Base-by-base conservation (phyloP, 2,888 invertebrate genomes). In the Drosophila pseudotakahashii region DNA sequence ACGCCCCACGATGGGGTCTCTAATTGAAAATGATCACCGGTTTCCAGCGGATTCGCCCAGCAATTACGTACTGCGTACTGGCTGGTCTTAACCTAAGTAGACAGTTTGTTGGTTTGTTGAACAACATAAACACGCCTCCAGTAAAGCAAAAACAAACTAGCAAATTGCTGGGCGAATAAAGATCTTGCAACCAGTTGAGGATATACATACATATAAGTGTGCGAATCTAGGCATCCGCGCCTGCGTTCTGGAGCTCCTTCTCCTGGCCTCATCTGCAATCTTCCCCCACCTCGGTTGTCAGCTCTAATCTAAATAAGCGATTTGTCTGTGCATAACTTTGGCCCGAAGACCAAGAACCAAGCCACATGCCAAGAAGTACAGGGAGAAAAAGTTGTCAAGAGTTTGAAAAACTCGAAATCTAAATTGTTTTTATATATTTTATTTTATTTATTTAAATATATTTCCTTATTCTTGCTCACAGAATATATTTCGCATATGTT, bases 301-400 rank as follows among this genome's bases (percentile, higher is more conserved):
- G 59, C 54, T 81, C 63, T 74, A 83, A 88, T 88, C 88, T 87
- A 81, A 87, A 78, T 81, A 82, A 78, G 83, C 85, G 81, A 88
- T 81, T 85, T 78, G 79, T 77, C 85, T 79, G 76, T 58, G 66
- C 82, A 79, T 87, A 85, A 85, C 79, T 83, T 59, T 53, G 42
- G 61, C 58, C 69, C 62, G 42, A 62, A 62, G 62, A 36, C 41
- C 60, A 60, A 60, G 62, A 60, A 26, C 7, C 47, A 23, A 62
- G 60, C 23, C 47, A 26, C 60, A 59, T 26, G 60, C 60, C 60
- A 41, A 16, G 32, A 26, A 48, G 10, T 16, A 10, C 62, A 48
- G 34, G 34, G 26, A 7, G 3, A 42, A 10, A 55, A 55, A 16
- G 11, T 5, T 10, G 3, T 10, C 3, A 32, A 2, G 7, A 32